Conservation (phyloP, 2,113 vertebrate species). For the Platycercus adscitus region DNA sequence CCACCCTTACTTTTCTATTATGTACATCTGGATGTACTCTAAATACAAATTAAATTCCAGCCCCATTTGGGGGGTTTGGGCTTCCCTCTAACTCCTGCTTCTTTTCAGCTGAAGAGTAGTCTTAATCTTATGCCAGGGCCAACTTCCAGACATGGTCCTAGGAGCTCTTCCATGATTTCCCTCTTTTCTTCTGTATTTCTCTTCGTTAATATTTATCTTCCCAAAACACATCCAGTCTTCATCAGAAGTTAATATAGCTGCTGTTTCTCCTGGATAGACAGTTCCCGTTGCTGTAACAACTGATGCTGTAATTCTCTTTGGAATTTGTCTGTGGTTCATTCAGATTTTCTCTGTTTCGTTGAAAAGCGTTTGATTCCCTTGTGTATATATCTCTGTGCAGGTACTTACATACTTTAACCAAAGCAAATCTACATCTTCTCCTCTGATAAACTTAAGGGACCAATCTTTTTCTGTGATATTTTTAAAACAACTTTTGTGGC, state of each 20-base stretch:
- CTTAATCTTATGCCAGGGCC: background rate
- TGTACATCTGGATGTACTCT: background rate
- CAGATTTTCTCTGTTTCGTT: background rate
- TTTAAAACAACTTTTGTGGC: background rate
- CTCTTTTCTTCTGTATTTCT: background rate
- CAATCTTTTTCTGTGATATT: background rate
- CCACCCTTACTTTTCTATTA: background rate
- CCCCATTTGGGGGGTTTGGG: fast-evolving
- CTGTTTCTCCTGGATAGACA: background rate
- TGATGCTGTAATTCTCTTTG: background rate
- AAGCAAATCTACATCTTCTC: background rate
- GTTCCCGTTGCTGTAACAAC: background rate
- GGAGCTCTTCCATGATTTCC: background rate
- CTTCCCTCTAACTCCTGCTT: fast-evolving
- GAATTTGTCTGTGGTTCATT: background rate
- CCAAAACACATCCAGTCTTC: background rate
- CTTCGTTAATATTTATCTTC: background rate
- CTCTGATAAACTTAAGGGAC: background rate
- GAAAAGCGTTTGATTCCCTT: background rate
- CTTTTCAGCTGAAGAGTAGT: background rate
- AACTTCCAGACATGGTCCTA: background rate
- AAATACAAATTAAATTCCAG: background rate
- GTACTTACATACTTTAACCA: background rate
- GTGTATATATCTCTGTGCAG: background rate
- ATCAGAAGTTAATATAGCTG: background rate